A percentile compares a stretch with the other conserved stretches of the same genome.
Conservation (phyloP, 2,113 vertebrate species). For the Atlantisia rogersi region DNA sequence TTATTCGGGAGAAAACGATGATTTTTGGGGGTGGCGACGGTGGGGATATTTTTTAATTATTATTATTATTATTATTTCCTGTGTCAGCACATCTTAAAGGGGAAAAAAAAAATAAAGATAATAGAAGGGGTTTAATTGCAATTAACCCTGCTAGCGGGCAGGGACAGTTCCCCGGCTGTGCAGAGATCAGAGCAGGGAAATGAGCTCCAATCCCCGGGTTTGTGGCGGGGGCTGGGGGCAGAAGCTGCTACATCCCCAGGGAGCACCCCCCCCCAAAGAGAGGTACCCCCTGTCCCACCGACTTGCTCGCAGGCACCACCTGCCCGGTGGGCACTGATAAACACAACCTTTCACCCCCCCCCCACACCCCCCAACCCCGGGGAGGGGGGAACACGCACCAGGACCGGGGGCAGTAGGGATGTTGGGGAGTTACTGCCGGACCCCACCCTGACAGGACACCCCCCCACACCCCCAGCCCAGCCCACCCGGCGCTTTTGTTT, state of each 20-base stretch:
- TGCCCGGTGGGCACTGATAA: not conserved
- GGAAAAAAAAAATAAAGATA: too few species aligned
- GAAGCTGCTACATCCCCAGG: not conserved
- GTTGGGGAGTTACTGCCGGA: not conserved
- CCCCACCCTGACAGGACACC: not conserved
- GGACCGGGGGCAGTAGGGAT: too few species aligned
- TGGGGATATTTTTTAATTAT: not conserved
- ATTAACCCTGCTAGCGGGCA: not conserved
- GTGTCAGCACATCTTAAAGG: not conserved
- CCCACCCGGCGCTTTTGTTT: slow-evolving; percentile 6
- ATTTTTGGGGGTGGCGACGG: rapidly evolving
- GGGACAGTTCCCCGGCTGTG: not conserved
- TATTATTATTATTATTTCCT: not conserved
- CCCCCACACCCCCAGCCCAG: not conserved
- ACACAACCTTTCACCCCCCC: rapidly evolving
- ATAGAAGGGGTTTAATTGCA: not conserved
- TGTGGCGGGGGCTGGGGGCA: not conserved
- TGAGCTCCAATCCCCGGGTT: not conserved
- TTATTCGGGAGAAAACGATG: not conserved
- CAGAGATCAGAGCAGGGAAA: not conserved
- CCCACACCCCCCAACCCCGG: too few species aligned
- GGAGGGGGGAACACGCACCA: too few species aligned
- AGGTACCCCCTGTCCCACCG: not conserved
- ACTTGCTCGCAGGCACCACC: not conserved
- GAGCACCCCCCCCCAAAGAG: not conserved